Conservation (phyloP, 2,113 vertebrate genomes). For the Potamarius usumacintae region DNA sequence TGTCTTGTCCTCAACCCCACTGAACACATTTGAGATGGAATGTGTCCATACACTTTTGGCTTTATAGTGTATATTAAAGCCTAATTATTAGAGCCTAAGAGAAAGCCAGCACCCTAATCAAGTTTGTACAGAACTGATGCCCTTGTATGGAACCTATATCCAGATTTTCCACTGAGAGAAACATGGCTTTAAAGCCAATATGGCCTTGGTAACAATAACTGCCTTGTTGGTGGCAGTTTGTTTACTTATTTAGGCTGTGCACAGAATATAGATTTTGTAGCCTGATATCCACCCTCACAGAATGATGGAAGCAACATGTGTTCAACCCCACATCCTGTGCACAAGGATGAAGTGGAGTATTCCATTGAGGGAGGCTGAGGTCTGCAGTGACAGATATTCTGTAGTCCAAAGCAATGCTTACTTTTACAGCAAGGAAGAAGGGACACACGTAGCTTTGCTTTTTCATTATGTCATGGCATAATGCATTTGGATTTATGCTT, state of each 20-base stretch:
- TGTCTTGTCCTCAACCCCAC: background rate
- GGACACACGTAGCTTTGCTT: background rate
- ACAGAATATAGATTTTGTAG: background rate
- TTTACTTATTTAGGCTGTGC: background rate
- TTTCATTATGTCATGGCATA: no score
- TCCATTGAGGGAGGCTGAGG: background rate
- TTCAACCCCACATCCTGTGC: background rate
- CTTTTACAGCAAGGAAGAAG: background rate
- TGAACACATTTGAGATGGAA: background rate
- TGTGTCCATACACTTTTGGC: background rate
- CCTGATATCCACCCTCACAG: background rate
- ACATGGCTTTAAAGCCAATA: background rate
- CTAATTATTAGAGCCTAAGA: background rate
- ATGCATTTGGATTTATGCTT: background rate
- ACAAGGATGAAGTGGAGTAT: background rate
- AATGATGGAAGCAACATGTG: background rate
- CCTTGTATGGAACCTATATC: background rate
- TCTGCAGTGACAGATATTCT: background rate
- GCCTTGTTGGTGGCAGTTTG: no score
- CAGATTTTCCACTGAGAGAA: background rate
- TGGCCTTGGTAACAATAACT: background rate
- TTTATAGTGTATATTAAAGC: background rate
- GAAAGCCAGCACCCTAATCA: background rate
- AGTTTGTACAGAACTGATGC: background rate
- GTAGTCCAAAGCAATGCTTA: background rate